phyloP scores from a whole-genome alignment of 2,888 invertebrate genomes.

The Lochmaea crataegi region DNA sequence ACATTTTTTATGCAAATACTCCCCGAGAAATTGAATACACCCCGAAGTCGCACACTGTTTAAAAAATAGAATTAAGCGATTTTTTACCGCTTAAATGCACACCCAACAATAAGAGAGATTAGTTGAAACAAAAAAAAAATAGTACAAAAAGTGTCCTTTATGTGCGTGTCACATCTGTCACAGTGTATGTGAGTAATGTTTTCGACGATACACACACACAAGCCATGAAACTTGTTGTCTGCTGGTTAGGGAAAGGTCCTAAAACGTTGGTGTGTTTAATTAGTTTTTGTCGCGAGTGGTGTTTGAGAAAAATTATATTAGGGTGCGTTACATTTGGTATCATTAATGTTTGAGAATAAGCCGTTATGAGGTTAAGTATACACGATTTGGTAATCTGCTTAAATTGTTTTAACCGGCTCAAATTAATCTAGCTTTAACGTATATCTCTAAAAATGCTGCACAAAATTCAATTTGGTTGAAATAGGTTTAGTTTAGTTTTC shows the following conservation, averaged over 20 bases:
- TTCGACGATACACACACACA: constrained; percentile 14
- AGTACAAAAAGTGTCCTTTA: constrained; percentile 32
- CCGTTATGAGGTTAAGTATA: not conserved
- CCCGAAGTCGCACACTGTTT: constrained; percentile 17
- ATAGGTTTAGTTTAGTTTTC: no score
- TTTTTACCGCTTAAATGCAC: constrained; percentile 35
- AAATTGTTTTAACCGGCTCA: not conserved
- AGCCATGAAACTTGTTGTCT: constrained; percentile 21
- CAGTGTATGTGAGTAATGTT: constrained; percentile 34
- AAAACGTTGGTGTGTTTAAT: constrained; percentile 32
- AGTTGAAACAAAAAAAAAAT: constrained; percentile 36
- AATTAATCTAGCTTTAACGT: not conserved
- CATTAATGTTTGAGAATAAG: constrained; percentile 4
- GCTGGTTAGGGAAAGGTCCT: constrained; percentile 21
- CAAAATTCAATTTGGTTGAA: no score
- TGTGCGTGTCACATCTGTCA: constrained; percentile 37
- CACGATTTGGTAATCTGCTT: not conserved
- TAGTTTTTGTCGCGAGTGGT: constrained; percentile 23
- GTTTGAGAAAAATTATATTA: constrained; percentile 21
- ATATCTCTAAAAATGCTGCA: not conserved
- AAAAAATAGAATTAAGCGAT: constrained; percentile 37
- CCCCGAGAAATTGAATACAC: constrained; percentile 11
- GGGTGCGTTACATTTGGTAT: not conserved
- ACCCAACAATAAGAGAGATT: constrained; percentile 33
- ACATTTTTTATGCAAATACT: constrained; percentile 32